phyloP scores from a whole-genome alignment of 2,888 invertebrate genomes.

The Apamea epomidion region DNA sequence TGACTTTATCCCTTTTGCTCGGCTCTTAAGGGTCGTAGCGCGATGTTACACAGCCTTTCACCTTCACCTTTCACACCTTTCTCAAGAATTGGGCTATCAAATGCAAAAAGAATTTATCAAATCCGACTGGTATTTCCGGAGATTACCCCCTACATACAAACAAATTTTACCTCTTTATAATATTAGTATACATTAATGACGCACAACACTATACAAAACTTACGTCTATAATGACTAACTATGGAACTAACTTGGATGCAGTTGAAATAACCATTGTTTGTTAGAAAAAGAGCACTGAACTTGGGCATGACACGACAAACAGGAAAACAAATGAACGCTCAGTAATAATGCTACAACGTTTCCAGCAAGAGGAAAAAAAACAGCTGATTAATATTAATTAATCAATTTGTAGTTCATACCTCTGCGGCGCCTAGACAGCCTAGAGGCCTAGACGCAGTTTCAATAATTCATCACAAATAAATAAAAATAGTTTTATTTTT shows the following conservation, averaged over 20 bases:
- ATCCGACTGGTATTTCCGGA: too few species aligned
- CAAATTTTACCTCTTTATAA: too few species aligned
- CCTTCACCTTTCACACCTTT: too few species aligned
- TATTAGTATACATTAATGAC: not conserved
- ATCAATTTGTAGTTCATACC: constrained; percentile 20
- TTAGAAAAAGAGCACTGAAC: constrained; percentile 39
- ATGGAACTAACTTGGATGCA: constrained; percentile 7
- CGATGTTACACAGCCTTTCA: too few species aligned
- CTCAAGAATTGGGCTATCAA: too few species aligned
- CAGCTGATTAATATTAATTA: constrained; percentile 29
- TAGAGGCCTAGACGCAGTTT: constrained; percentile 28
- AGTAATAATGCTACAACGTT: constrained; percentile 7
- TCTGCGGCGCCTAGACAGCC: constrained; percentile 13
- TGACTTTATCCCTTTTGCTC: too few species aligned
- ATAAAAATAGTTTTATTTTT: constrained; percentile 4
- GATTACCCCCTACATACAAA: too few species aligned
- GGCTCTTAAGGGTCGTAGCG: too few species aligned
- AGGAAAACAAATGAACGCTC: constrained; percentile 33
- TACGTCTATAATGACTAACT: not conserved
- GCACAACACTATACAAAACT: not conserved
- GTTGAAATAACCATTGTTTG: constrained; percentile 38
- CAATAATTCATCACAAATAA: constrained; percentile 33
- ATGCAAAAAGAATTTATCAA: too few species aligned
- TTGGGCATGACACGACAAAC: constrained; percentile 34
- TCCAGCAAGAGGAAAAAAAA: constrained; percentile 29